Base-by-base conservation (phyloP, 1,140 invertebrate genomes). In the Zaprionus kolodkinae region DNA sequence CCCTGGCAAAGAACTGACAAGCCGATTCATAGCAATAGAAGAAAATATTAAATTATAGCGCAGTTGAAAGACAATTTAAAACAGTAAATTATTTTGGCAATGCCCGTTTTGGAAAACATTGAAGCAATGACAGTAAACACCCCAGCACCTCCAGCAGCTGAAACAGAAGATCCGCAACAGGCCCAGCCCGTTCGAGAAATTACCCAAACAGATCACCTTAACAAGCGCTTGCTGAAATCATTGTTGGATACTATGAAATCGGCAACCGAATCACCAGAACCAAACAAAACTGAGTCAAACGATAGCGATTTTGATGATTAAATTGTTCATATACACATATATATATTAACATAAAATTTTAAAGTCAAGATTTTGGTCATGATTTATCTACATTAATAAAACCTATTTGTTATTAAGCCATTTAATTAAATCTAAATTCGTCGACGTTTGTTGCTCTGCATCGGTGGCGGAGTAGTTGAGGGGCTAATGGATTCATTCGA, bases 401-500 rank as follows among this genome's bases (percentile, higher is more conserved):
- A 72, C 72, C 72, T 76, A 79, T 52, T 61, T 76, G 54, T 72
- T 65, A 72, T 40, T 75, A 71, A 69, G 52, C n/a, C 45, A 60
- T 63, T 74, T 45, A 38, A 35, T 15, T 30, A n/a, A 25, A 13
- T 48, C 79, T 91, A 92, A 69, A 92, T 92, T 56, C 92, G 81
- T 40, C 92, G 80, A 33, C 92, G 78, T 52, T 92, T 92, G 76
- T 66, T 92, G 59, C 72, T 87, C 50, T 83, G 89, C 48, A 91
- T 59, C 6, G 91, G 92, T 6, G 92, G 92, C 45, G 92, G 91
- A 48, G 92, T 92, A n/a, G 92, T 92, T 7, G 92, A 92, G 21
- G 91, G 91, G 30, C 92, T 92, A 27, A 91, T 92, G 6, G 92
- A 92, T 71, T 92, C 92, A 60, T 92, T 83, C 5, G 91, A 92